Evolutionary conservation across 2,113 vertebrate genomes (phyloP), one percentile per base, ranked within the genome.

Genomic region (Silurus glanis): DNA sequence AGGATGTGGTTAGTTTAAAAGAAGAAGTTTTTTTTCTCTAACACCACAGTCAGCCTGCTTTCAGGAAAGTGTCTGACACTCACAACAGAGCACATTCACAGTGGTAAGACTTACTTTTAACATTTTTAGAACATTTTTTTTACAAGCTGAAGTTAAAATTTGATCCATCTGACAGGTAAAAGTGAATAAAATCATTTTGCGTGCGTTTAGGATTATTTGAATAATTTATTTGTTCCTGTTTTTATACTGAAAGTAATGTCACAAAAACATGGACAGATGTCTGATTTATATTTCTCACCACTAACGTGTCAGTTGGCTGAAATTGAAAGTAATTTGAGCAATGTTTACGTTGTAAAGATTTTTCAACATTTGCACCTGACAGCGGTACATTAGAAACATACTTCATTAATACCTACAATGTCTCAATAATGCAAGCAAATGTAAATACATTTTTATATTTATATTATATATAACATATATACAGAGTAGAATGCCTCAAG

Each of bases 1-100:
- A 87, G 88, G 88, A 89, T 89, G 88, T 89, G 88, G 88, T 89
- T 85, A 51, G 81, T 86, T 75, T 87, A 71, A 89, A 87, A 87
- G 84, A 61, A 89, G 86, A 87, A 89, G 86, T 87, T 72, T 87
- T 74, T 37, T 85, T 84, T 67, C 82, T 87, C 86, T 83, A 61
- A 83, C 61, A 58, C 85, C 80, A 78, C 81, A 87, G 80, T 87
- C 81, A 87, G 80, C 83, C 72, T 69, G 58, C 61, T 67, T 21
- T 87, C 71, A 83, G 59, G 58, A 53, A 61, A 76, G 56, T 71
- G 80, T 47, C 58, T 78, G 86, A 74, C 55, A 47, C 45, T 76
- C n/a, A 67, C 51, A 67, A 67, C 72, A 25, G 71, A 64, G 25
- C 25, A 66, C 28, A 25, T n/a, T 56, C 64, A 49, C 55, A 1